A percentile compares a stretch with the other conserved stretches of the same genome.
Evolutionary conservation across 2,888 invertebrate genomes (phyloP).

Genomic region (Tillus elongatus): DNA sequence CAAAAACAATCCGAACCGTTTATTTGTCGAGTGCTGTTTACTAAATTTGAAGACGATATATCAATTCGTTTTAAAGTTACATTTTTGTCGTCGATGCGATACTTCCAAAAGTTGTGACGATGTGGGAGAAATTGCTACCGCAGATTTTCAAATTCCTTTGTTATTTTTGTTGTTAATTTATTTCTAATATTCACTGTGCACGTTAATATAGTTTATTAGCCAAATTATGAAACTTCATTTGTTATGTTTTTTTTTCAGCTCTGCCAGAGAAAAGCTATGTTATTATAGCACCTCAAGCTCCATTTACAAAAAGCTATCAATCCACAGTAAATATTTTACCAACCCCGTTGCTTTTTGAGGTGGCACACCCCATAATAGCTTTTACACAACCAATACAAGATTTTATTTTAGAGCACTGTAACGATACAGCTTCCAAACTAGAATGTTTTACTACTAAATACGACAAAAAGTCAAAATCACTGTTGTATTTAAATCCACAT

Average conservation of each 20-base stretch:
- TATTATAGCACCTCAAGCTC: slow-evolving; percentile 30
- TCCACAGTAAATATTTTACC: slow-evolving; percentile 29
- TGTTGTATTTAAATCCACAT: slow-evolving; percentile 9
- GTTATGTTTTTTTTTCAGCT: slow-evolving; percentile 26
- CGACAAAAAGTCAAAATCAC: slow-evolving; percentile 11
- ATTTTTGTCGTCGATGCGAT: no score
- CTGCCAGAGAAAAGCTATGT: slow-evolving; percentile 33
- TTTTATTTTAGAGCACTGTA: slow-evolving; percentile 30
- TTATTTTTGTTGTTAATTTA: no score
- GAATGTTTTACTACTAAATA: slow-evolving; percentile 14
- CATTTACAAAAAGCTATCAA: slow-evolving; percentile 22
- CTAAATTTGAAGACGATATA: no score
- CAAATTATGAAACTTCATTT: neutral
- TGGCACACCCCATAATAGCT: slow-evolving; percentile 33
- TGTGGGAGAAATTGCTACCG: no score
- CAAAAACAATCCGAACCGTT: no score
- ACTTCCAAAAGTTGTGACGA: no score
- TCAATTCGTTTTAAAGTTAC: no score
- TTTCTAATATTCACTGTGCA: no score
- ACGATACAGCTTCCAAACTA: slow-evolving; percentile 29
- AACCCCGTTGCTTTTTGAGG: slow-evolving; percentile 34
- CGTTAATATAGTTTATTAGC: slow-evolving; percentile 4
- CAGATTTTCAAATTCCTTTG: no score
- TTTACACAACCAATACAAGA: slow-evolving; percentile 26
- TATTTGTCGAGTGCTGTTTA: no score